phyloP scores from a whole-genome alignment of 2,113 vertebrate genomes.

The Gavialis gangeticus region DNA sequence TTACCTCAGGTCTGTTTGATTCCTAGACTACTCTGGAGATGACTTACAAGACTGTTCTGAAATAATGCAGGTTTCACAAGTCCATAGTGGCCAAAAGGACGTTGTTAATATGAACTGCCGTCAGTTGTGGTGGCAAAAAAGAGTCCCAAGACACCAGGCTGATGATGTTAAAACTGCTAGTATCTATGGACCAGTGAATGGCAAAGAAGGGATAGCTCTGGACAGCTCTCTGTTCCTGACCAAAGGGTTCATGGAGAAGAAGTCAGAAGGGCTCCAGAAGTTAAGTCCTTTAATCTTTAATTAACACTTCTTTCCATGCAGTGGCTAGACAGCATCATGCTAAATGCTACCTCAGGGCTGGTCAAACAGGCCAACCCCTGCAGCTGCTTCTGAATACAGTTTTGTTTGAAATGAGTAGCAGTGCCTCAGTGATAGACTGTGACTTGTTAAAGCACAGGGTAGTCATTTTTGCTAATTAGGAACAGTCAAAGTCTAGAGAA shows the following conservation, averaged over 20 bases:
- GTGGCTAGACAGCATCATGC: too few species aligned
- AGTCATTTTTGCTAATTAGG: background rate
- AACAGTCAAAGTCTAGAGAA: background rate
- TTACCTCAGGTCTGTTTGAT: background rate
- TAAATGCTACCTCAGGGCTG: too few species aligned
- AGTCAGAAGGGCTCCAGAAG: background rate
- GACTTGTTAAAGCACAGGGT: background rate
- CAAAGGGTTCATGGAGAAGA: background rate
- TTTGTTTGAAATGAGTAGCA: background rate
- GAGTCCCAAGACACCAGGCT: background rate
- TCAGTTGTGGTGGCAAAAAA: background rate
- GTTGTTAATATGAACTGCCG: background rate
- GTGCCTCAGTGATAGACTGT: background rate
- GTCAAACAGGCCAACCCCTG: background rate
- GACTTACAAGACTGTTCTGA: background rate
- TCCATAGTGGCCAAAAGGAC: background rate
- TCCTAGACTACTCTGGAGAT: background rate
- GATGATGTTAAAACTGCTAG: background rate
- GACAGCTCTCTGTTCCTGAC: background rate
- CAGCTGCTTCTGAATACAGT: slow-evolving; percentile 3
- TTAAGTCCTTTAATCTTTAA: background rate
- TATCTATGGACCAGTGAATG: background rate
- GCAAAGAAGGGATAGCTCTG: background rate
- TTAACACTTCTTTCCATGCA: background rate
- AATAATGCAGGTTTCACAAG: background rate